Base-by-base conservation (phyloP, 1,140 invertebrate genomes). In the Delia radicum region DNA sequence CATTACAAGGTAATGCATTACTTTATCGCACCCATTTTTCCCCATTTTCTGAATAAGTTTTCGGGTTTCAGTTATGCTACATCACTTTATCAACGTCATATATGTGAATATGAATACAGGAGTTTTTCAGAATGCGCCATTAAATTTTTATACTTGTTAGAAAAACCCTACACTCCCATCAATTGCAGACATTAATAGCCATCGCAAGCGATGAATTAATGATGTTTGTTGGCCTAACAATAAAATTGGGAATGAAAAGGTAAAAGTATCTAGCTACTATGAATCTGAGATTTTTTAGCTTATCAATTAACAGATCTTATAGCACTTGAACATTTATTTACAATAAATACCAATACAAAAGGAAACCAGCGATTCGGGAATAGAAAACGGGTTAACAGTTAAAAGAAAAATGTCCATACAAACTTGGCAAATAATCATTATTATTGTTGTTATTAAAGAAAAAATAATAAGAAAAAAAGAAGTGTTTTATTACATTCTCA, bases 371-470 rank as follows among this genome's bases (percentile, higher is more conserved):
- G 24, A 42, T 33, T 33, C 4, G 4, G 31, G 21, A 24, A 55
- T 18, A 55, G 48, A 55, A 55, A 21, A 18, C 8, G 48, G 48
- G n/a, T 55, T 55, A 55, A 55, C 48, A 21, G 48, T 55, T 55
- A 55, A 55, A 55, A 55, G 48, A 55, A 55, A 55, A 55, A 55
- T 55, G 48, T 55, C 48, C 18, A 55, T 55, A 55, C 18, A 55
- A 55, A 21, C 48, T 55, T 55, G 48, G 48, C 48, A 55, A n/a
- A 55, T 55, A 55, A 55, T 55, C 48, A 55, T 55, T 55, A 55
- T 55, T 55, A 55, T 21, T 21, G 24, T 8, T 3, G 33, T 10
- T 10, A 37, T 21, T 21, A 55, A n/a, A 55, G 7, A n/a, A 24
- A 55, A 55, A 8, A 8, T 55, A 55, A 15, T 21, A 55, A 55